Evolutionary conservation across 2,113 vertebrate species (phyloP), one percentile per base, ranked within the genome.

Genomic region (Myxocyprinus asiaticus): DNA sequence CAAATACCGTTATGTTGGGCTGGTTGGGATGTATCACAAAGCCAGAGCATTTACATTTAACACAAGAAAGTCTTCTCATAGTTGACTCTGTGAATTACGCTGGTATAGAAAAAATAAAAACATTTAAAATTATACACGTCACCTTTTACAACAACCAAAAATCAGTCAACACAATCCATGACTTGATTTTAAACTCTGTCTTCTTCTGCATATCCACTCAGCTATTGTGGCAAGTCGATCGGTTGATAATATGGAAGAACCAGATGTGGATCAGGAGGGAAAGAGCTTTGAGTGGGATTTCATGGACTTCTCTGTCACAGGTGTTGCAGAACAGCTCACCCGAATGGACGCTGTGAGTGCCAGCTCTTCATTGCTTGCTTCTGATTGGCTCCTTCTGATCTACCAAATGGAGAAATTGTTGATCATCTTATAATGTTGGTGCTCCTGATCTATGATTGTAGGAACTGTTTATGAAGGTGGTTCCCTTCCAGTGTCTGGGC

Each of bases 401-500:
- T 5, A 5, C 11, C 10, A 12, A 4, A 12, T 14, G 4, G 14
- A 10, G 4, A 58, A n/a, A 6, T n/a, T 9, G 50, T 7, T 2
- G 9, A 14, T 33, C 22, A 33, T 33, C 22, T 33, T 33, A 33
- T 33, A 33, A 33, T 3, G 22, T 33, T 33, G 22, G 22, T 33
- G 22, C 3, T 33, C 22, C 22, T 33, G 22, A 33, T 45, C 2
- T 48, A 10, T 72, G 15, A 70, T 48, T 48, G 14, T 90, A 97
- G 96, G 91, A 93, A 42, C 92, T 97, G 9, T 97, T 96, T 67
- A 85, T 82, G 3, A 92, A 85, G 64, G 94, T 96, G 79, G 86
- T 91, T 0, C 91, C 93, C 0, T 96, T 92, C 78, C 95, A 97
- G 74, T 97, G 96, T 88, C 88, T 96, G 85, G 96, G 95, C 76